A percentile compares a stretch with the other conserved stretches of the same genome.
Evolutionary conservation across 2,888 invertebrate species (phyloP).

Genomic region (Cerceris ruficornis): DNA sequence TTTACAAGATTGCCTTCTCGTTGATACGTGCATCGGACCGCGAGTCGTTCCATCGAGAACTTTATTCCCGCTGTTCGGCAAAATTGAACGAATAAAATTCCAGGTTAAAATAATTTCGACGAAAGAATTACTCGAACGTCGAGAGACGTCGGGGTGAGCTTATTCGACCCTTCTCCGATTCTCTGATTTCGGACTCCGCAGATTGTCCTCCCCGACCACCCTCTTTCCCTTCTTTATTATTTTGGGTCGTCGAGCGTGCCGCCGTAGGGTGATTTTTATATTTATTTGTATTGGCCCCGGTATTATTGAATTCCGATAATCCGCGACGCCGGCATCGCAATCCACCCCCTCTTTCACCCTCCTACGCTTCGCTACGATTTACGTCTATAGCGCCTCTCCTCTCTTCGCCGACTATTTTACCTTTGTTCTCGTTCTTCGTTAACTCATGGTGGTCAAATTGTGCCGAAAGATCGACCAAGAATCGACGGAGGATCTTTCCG

Average conservation of each 20-base stretch:
- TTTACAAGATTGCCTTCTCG: constrained; percentile 18
- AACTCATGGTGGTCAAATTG: constrained; percentile 29
- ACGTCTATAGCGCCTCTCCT: constrained; percentile 16
- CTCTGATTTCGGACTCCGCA: constrained; percentile 7
- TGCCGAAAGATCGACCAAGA: constrained; percentile 16
- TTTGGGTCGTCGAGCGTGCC: constrained; percentile 39
- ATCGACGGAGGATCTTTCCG: too few relatives aligned
- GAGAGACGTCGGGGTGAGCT: not conserved
- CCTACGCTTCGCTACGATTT: constrained; percentile 52
- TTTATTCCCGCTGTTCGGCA: not conserved
- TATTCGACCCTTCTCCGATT: not conserved
- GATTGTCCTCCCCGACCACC: constrained; percentile 11
- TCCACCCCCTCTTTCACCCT: constrained; percentile 22
- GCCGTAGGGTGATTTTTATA: constrained; percentile 50
- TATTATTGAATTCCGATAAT: constrained; percentile 69
- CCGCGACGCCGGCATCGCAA: constrained; percentile 57
- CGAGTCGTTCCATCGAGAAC: constrained; percentile 12
- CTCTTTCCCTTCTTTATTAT: constrained; percentile 49
- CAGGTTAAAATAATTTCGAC: not conserved
- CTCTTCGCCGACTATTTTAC: not conserved
- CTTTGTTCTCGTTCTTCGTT: constrained; percentile 6
- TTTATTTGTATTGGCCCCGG: constrained; percentile 59
- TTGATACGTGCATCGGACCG: constrained; percentile 20
- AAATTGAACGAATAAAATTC: not conserved
- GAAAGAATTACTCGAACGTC: not conserved